Evolutionary conservation across 2,888 invertebrate species (phyloP).

Genomic region (Eugnorisma glareosa): DNA sequence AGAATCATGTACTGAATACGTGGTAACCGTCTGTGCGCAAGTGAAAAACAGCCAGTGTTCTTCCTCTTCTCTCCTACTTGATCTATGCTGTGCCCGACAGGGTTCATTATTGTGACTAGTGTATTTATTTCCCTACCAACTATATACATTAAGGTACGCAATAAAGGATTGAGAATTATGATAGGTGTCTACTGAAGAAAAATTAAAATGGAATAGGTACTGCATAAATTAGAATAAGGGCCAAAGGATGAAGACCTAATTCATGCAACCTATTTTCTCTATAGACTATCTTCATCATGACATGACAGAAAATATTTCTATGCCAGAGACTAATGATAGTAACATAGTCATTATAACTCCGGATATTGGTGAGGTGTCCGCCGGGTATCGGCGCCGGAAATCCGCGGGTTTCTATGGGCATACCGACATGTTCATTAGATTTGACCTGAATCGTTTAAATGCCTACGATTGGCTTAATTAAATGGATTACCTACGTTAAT

Average conservation of each 20-base stretch:
- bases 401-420: constrained; percentile 34
- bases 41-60: no score
- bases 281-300: constrained; percentile 18
- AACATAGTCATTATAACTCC: constrained; percentile 58
- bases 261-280: neutral
- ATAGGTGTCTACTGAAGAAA: neutral
- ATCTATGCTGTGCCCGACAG: no score
- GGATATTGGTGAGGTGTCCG: constrained; percentile 61
- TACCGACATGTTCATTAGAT: constrained; percentile 47
- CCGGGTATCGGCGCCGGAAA: constrained; percentile 53
- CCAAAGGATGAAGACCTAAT: neutral
- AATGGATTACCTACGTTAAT: neutral
- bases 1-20: no score
- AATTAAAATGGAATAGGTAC: neutral
- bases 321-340: constrained; percentile 42
- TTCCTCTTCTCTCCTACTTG: no score
- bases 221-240: neutral
- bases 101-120: no score
- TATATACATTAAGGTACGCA: no score
- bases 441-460: constrained; percentile 29
- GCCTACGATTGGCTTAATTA: constrained; percentile 13
- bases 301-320: constrained; percentile 34
- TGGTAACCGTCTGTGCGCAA: no score
- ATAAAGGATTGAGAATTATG: no score
- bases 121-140: no score